These are phyloP conservation scores for Tapirus terrestris DNA, from an alignment of 2,113 vertebrate species.

Conservation along the genomic window DNA sequence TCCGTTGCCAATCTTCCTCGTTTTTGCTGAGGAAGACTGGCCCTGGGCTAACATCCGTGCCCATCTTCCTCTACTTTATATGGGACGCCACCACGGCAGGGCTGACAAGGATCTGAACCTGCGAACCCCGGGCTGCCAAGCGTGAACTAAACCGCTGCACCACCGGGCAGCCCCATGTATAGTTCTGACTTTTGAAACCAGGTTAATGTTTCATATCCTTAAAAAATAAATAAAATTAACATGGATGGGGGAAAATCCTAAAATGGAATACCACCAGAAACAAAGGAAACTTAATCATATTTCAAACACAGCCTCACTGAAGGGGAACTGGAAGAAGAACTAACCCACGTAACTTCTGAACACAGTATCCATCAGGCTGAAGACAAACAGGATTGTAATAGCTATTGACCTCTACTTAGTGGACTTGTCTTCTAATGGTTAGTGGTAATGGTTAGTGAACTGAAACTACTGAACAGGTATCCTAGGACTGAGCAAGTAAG, in stretches of 20 bases:
- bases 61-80: too few relatives aligned
- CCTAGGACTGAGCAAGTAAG: conserved; percentile 18
- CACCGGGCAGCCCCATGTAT: background rate
- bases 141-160: too few relatives aligned
- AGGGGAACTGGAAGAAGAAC: background rate
- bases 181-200: conserved; percentile 35
- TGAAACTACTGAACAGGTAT: conserved; percentile 6
- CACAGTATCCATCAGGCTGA: background rate
- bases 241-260: background rate
- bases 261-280: conserved; percentile 1
- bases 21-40: too few relatives aligned
- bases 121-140: too few relatives aligned
- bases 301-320: conserved; percentile 24
- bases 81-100: too few relatives aligned
- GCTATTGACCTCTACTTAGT: background rate
- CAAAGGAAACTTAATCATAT: background rate
- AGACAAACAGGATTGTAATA: background rate
- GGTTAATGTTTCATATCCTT: conserved; percentile 33
- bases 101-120: too few relatives aligned
- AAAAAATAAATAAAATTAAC: conserved; percentile 17
- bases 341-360: background rate
- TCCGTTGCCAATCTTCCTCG: too few relatives aligned
- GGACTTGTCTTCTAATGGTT: background rate
- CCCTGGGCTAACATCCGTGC: too few relatives aligned
- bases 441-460: background rate